phyloP scores from a whole-genome alignment of 2,113 vertebrate species.

The Platysteira castanea region DNA sequence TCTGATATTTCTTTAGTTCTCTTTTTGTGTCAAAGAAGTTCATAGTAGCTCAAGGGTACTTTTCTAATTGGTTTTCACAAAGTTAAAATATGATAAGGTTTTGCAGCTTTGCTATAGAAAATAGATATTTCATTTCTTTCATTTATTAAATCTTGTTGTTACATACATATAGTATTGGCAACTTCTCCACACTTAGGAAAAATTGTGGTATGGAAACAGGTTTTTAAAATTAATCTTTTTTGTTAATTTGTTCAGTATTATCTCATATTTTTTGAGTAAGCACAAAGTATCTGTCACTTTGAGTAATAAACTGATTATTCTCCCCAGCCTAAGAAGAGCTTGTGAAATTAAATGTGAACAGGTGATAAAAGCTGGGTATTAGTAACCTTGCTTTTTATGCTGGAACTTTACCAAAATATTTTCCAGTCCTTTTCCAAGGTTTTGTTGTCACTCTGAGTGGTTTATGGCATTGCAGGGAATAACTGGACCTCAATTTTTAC shows the following conservation, averaged over 20 bases:
- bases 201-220: background rate
- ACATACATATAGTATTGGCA: background rate
- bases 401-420: background rate
- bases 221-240: background rate
- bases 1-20: background rate
- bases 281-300: background rate
- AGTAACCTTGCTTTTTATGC: background rate
- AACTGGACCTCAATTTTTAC: background rate
- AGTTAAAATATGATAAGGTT: background rate
- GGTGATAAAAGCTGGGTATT: background rate
- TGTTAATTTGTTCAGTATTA: background rate
- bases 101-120: background rate
- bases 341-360: background rate
- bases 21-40: background rate
- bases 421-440: background rate
- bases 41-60: background rate
- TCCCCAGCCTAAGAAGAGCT: background rate
- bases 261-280: background rate
- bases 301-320: background rate
- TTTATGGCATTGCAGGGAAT: background rate
- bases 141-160: background rate
- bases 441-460: background rate
- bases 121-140: background rate
- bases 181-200: background rate
- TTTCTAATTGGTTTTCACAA: background rate